Percentiles rank a stretch among this genome's conserved stretches.
phyloP scores from a whole-genome alignment of 2,113 vertebrate genomes.

The Ceyx cyanopectus region DNA sequence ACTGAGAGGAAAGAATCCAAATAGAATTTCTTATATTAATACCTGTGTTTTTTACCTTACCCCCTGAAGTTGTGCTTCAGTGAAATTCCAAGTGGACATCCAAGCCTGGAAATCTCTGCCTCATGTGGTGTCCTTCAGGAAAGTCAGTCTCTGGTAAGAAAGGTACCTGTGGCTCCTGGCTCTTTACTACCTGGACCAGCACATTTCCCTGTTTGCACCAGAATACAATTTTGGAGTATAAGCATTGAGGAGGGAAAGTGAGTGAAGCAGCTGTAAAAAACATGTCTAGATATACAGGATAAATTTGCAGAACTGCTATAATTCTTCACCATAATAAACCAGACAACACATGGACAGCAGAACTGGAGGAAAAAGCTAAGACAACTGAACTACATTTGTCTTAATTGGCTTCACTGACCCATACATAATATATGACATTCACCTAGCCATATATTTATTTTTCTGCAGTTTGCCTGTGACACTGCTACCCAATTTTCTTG shows the following conservation, averaged over 20 bases:
- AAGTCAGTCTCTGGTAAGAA: background rate
- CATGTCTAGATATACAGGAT: background rate
- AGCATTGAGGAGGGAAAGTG: background rate
- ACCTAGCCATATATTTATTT: conserved; percentile 30
- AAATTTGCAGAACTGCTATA: background rate
- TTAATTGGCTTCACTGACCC: conserved; percentile 60
- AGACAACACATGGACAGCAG: background rate
- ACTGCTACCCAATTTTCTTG: background rate
- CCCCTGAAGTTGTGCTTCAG: background rate
- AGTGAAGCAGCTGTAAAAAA: background rate
- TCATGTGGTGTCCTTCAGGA: background rate
- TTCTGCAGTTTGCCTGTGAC: background rate
- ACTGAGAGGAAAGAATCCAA: background rate
- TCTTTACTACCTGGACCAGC: background rate
- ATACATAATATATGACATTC: conserved; percentile 26
- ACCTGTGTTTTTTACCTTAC: background rate
- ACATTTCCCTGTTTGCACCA: background rate
- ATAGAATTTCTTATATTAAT: background rate
- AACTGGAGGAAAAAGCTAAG: conserved; percentile 15
- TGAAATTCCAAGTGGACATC: background rate
- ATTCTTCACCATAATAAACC: conserved; percentile 54
- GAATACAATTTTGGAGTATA: background rate
- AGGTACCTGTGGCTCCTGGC: background rate
- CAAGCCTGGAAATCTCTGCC: background rate
- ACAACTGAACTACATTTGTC: conserved; percentile 48